Evolutionary conservation across 2,888 invertebrate species (phyloP).

Genomic region (Caenorhabditis virilis): DNA sequence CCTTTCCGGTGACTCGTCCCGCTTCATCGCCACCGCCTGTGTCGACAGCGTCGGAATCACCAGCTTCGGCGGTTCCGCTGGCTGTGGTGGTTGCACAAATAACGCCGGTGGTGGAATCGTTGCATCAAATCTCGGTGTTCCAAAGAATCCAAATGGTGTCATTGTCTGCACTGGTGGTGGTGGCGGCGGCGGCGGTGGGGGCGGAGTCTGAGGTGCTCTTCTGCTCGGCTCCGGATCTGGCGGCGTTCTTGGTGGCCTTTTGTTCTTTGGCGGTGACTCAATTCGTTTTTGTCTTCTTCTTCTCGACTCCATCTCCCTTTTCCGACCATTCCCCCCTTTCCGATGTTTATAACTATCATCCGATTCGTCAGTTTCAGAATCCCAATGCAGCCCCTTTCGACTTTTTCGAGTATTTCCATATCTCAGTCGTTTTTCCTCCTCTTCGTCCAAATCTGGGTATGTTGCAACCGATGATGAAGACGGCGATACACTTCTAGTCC

Average conservation of each 20-base stretch:
- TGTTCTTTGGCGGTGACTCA: conserved; percentile 1
- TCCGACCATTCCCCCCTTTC: not conserved
- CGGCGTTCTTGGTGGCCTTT: not conserved
- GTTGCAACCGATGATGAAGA: conserved; percentile 15
- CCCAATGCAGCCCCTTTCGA: conserved; percentile 9
- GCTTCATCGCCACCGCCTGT: not conserved
- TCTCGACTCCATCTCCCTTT: not conserved
- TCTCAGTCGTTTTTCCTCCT: not conserved
- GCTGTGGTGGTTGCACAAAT: not conserved
- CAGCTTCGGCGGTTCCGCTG: not conserved
- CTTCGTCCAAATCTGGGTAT: conserved; percentile 11
- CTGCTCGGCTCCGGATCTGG: not conserved
- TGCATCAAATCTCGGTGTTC: not conserved
- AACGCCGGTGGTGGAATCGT: conserved; percentile 5
- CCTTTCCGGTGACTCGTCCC: conserved; percentile 14
- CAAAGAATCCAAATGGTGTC: not conserved
- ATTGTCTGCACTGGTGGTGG: not conserved
- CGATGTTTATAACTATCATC: conserved; percentile 13
- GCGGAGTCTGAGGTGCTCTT: not conserved
- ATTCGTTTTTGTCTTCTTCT: not conserved
- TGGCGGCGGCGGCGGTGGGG: not conserved
- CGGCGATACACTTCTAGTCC: conserved; percentile 1
- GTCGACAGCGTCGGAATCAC: not conserved
- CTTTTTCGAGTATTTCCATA: not conserved
- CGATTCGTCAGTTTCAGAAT: conserved; percentile 28